Conservation (phyloP, 2,888 invertebrate genomes). For the Trachelus stipa region DNA sequence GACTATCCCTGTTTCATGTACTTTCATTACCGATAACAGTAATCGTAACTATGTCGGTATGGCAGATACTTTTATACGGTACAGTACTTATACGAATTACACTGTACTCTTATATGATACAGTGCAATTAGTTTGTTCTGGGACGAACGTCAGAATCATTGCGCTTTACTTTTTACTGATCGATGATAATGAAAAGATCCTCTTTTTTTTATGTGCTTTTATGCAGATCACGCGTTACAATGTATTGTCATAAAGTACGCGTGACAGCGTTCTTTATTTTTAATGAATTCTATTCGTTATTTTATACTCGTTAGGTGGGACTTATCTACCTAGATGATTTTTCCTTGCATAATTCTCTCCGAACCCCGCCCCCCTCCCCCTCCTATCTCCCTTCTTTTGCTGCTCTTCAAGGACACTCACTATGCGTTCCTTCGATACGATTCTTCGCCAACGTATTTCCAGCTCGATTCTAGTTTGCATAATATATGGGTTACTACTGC, state of each 20-base stretch:
- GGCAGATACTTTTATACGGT: no score
- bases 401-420: background rate
- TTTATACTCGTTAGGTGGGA: background rate
- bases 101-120: background rate
- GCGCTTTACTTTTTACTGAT: background rate
- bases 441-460: background rate
- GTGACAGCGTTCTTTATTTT: background rate
- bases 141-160: no score
- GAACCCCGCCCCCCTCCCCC: no score
- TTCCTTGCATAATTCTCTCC: background rate
- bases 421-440: background rate
- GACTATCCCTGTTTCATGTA: background rate
- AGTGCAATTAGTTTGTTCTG: no score
- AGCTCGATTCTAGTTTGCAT: constrained; percentile 23
- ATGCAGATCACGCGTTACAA: background rate
- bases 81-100: no score
- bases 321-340: background rate
- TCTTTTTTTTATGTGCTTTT: background rate
- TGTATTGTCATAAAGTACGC: background rate
- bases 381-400: background rate
- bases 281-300: background rate
- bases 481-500: constrained; percentile 27
- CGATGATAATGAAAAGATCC: background rate
- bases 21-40: background rate
- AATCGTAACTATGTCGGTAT: background rate